Conservation (phyloP, 2,113 vertebrate genomes). For the Pyrgilauda ruficollis region DNA sequence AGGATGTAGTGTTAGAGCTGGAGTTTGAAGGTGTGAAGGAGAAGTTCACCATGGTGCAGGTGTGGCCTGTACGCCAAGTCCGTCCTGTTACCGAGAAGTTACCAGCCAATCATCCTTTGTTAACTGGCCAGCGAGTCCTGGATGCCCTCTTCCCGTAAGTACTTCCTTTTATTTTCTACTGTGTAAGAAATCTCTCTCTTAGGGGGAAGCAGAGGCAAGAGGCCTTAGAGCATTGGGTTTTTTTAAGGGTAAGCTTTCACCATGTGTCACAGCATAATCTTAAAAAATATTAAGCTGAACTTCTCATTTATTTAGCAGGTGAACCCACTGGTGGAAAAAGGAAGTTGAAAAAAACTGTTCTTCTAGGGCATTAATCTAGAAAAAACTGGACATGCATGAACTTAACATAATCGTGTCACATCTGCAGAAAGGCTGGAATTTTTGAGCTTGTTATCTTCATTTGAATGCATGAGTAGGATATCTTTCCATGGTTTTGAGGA, state of each 20-base stretch:
- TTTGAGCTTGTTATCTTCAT: background rate
- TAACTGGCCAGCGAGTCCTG: slow-evolving; percentile 93
- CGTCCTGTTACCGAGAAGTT: slow-evolving; percentile 96
- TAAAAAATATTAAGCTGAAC: background rate
- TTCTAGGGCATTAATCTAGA: background rate
- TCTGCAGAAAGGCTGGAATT: background rate
- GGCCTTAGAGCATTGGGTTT: background rate
- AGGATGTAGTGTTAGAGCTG: slow-evolving; percentile 96
- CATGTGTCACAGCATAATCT: background rate
- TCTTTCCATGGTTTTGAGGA: background rate
- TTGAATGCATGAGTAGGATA: background rate
- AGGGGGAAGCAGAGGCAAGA: background rate
- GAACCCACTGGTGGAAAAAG: background rate
- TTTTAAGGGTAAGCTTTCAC: background rate
- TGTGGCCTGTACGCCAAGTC: slow-evolving; percentile 95
- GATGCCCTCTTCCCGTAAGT: slow-evolving; percentile 97
- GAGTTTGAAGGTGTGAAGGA: slow-evolving; percentile 96
- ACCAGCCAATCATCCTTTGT: slow-evolving; percentile 91
- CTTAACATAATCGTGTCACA: background rate
- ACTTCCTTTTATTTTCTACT: background rate
- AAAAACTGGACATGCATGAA: background rate
- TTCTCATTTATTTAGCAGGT: background rate
- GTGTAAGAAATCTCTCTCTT: background rate
- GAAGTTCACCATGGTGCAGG: slow-evolving; percentile 95
- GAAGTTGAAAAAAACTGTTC: background rate